Base-by-base conservation (phyloP, 2,797 vertebrate genomes). In the Melanogrammus aeglefinus region DNA sequence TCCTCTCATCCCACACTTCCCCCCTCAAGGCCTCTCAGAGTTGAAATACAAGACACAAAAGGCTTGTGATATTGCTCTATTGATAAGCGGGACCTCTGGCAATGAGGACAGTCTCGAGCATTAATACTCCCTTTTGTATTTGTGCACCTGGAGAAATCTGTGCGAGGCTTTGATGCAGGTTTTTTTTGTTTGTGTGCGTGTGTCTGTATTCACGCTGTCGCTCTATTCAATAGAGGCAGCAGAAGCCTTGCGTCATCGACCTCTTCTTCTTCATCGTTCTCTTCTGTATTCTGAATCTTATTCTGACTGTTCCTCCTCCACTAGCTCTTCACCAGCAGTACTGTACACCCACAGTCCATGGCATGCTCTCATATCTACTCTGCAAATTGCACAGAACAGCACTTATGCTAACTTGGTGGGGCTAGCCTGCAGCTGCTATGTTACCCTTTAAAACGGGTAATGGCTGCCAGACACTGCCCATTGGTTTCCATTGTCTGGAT, bases 91-190 rank as follows among this genome's bases (percentile, higher is more conserved):
- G 77, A 83, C 10, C 76, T 73, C 75, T 38, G 35, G 7, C 38
- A 10, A 39, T 39, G 81, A 74, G 81, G 80, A 41, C 80, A 88
- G 82, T 76, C 84, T 89, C 89, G 72, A 80, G 79, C 84, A 51
- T 84, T 33, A 72, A 24, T 81, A 82, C 84, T 81, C 83, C 83
- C 76, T 74, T 74, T 33, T 10, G 83, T 84, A 39, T 39, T 39
- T 39, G 38, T 85, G 86, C 88, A 80, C 81, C 83, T 77, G 75
- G 73, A 81, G 80, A 81, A 83, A 80, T 77, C 75, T 27, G 16
- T 81, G 16, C 79, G 88, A 78, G 27, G 18, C 13, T 47, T 14
- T 66, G 21, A 33, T 39, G 4, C 39, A 51, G 33, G 14, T 75
- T 27, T 31, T n/a, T 27, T 31, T 57, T 29, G 57, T 41, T n/a